These are phyloP conservation scores for Drosophila limbata DNA, from an alignment of 2,888 invertebrate species.

Conservation along the genomic window DNA sequence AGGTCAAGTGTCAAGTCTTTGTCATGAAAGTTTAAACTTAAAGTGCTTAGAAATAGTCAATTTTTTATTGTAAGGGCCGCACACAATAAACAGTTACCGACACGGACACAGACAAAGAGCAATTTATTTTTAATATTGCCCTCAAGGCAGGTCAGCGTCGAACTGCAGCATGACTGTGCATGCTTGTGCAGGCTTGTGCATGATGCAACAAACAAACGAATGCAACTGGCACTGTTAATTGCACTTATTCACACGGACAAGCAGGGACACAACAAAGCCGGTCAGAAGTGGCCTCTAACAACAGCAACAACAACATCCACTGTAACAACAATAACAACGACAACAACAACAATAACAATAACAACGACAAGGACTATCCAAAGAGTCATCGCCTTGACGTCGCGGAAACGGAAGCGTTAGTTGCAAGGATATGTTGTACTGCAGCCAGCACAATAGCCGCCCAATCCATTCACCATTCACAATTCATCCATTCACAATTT, in stretches of 20 bases:
- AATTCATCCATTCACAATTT: conserved; percentile 33
- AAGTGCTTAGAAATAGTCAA: neutral
- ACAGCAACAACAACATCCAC: conserved; percentile 25
- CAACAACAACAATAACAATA: conserved; percentile 27
- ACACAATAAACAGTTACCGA: conserved; percentile 31
- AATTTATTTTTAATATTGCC: conserved; percentile 69
- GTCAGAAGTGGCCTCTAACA: conserved; percentile 59
- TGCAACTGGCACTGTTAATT: conserved; percentile 71
- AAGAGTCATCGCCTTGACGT: conserved; percentile 64
- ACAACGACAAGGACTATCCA: conserved; percentile 31
- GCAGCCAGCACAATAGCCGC: conserved; percentile 54
- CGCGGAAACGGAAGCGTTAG: conserved; percentile 80
- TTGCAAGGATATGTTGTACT: conserved; percentile 79
- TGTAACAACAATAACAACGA: conserved; percentile 28
- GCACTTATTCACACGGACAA: conserved; percentile 75
- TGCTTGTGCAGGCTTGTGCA: conserved; percentile 7
- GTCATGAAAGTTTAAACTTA: conserved; percentile 4
- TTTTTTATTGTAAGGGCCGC: neutral
- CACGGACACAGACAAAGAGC: conserved; percentile 48
- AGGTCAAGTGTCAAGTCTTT: neutral
- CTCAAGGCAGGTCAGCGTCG: conserved; percentile 55
- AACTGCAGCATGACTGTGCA: conserved; percentile 4
- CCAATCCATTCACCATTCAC: conserved; percentile 41
- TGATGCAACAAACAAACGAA: conserved; percentile 54
- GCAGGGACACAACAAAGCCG: conserved; percentile 60